Conservation (phyloP, 2,797 vertebrate species). For the Capromys pilorides region DNA sequence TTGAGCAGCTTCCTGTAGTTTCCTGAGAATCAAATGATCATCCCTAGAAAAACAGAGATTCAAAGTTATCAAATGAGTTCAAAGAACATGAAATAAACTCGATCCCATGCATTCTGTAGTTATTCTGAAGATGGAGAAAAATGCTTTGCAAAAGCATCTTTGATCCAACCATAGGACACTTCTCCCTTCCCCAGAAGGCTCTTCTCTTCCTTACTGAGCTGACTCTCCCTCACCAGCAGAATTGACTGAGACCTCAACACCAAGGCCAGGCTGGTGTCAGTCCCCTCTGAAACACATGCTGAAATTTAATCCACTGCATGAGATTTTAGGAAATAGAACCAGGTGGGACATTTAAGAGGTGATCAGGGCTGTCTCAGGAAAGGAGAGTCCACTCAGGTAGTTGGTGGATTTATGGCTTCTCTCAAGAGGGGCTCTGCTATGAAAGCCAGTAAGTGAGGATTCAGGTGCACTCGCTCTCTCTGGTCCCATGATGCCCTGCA, state of each 20-base stretch:
- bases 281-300: background rate
- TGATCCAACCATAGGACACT: background rate
- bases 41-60: background rate
- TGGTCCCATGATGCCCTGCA: background rate
- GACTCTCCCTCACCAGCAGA: background rate
- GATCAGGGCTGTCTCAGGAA: background rate
- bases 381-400: background rate
- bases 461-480: background rate
- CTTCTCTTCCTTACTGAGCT: background rate
- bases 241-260: background rate
- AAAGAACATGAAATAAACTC: conserved; percentile 4
- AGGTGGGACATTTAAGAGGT: background rate
- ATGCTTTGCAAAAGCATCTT: background rate
- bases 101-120: background rate
- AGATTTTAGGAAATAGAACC: background rate
- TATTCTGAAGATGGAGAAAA: background rate
- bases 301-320: background rate
- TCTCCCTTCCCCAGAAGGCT: background rate
- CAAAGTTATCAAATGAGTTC: background rate
- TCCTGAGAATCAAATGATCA: conserved; percentile 22
- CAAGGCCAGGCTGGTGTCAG: background rate
- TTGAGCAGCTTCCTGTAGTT: background rate
- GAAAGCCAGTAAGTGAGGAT: background rate
- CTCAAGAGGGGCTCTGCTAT: background rate
- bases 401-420: background rate